Percentiles rank a stretch among this genome's conserved stretches.
These are phyloP conservation scores for Tipula confusa DNA, from an alignment of 2,888 invertebrate species.

Conservation along the genomic window DNA sequence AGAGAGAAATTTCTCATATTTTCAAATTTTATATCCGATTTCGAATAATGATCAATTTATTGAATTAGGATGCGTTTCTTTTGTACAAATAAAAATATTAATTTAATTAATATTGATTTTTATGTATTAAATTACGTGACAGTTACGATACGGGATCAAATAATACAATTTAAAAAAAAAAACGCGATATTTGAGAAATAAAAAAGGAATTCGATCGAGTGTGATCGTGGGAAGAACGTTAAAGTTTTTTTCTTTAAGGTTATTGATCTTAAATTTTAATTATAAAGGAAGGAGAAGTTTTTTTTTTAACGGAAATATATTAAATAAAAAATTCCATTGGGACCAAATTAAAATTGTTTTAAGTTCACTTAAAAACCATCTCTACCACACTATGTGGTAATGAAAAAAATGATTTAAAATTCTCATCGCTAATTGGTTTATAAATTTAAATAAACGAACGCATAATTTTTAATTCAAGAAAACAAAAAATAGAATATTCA, in stretches of 20 bases:
- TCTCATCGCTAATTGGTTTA: background rate
- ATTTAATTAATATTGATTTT: conserved; percentile 29
- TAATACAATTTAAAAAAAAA: too few species aligned
- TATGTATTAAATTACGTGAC: conserved; percentile 13
- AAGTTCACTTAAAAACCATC: background rate
- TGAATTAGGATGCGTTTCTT: conserved; percentile 29
- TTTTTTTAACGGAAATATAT: background rate
- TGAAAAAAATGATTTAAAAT: conserved; percentile 15
- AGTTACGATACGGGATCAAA: background rate
- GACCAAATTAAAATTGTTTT: background rate
- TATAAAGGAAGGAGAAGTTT: background rate
- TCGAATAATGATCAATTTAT: background rate
- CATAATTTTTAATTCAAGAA: conserved; percentile 20
- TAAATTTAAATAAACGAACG: conserved; percentile 9
- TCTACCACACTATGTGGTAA: background rate
- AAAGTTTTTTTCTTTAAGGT: background rate
- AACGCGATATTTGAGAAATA: background rate
- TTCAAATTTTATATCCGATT: background rate
- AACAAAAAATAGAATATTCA: conserved; percentile 25
- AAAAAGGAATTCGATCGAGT: background rate
- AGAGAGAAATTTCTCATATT: background rate
- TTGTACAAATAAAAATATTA: background rate
- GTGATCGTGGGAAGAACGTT: background rate
- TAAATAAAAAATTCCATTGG: background rate
- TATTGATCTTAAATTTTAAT: background rate